Evolutionary conservation across 2,888 invertebrate species (phyloP).

Genomic region (Andrena bicolor): DNA sequence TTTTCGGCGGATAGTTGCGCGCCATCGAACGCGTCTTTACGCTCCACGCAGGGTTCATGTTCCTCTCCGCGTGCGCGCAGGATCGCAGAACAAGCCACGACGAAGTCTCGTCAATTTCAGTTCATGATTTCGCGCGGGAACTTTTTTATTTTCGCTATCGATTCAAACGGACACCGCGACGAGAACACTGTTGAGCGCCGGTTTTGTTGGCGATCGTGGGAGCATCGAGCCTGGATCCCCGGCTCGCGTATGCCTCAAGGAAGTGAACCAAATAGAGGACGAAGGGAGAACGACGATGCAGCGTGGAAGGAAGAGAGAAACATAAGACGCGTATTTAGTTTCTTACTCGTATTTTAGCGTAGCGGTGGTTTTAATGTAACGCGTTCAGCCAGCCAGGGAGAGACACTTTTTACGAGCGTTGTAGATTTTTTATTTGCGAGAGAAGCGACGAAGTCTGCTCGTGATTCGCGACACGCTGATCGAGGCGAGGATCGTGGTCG

Average conservation of each 20-base stretch:
- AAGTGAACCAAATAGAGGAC: constrained; percentile 16
- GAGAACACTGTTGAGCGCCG: constrained; percentile 56
- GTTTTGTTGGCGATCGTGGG: not conserved
- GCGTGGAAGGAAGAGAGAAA: not conserved
- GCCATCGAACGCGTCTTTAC: constrained; percentile 1
- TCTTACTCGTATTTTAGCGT: constrained; percentile 71
- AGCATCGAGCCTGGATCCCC: constrained; percentile 7
- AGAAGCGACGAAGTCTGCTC: constrained; percentile 10
- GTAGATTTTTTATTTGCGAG: constrained; percentile 64
- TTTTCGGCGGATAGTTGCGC: not conserved
- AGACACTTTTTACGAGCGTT: constrained; percentile 58
- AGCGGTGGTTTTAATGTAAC: constrained; percentile 59
- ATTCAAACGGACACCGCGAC: constrained; percentile 29
- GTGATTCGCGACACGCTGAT: not conserved
- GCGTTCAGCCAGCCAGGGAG: constrained; percentile 10
- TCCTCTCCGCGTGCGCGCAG: not conserved
- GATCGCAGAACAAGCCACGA: constrained; percentile 41
- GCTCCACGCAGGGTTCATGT: constrained; percentile 1
- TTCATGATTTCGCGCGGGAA: not conserved
- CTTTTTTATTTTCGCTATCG: constrained; percentile 18
- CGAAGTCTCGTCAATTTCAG: not conserved
- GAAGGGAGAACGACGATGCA: not conserved
- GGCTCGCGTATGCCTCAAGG: constrained; percentile 18
- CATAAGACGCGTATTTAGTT: constrained; percentile 46
- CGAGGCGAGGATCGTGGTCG: constrained; percentile 1